phyloP scores from a whole-genome alignment of 2,888 invertebrate genomes.

The Nymphalis urticae region DNA sequence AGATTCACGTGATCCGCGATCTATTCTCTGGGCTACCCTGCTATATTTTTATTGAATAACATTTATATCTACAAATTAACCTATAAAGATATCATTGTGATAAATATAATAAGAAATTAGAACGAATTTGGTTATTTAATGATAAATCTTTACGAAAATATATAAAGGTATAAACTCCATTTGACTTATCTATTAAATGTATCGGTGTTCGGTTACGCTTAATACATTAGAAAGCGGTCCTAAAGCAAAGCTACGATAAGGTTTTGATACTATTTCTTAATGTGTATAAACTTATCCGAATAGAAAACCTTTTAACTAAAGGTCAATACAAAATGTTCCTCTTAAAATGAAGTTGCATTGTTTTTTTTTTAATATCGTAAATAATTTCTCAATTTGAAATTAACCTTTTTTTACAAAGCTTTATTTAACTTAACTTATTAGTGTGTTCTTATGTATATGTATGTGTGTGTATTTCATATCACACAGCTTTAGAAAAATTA shows the following conservation, averaged over 20 bases:
- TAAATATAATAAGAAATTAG: no score
- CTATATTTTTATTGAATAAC: no score
- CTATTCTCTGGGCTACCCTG: no score
- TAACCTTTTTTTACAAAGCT: no score
- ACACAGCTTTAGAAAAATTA: no score
- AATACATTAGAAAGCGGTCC: conserved; percentile 32
- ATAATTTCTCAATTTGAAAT: not conserved
- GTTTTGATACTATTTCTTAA: conserved; percentile 33
- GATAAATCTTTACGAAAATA: not conserved
- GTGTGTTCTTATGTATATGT: no score
- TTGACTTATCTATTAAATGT: conserved; percentile 17
- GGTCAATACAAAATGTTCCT: not conserved
- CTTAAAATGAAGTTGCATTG: not conserved
- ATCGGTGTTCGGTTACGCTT: conserved; percentile 30
- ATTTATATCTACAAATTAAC: no score
- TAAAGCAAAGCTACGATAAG: conserved; percentile 33
- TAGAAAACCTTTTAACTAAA: conserved; percentile 23
- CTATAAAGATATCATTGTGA: no score
- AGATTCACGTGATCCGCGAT: no score
- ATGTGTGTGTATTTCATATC: no score
- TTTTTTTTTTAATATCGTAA: not conserved
- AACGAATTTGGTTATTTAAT: not conserved
- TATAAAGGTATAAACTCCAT: not conserved
- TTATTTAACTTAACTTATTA: no score
- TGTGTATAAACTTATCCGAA: conserved; percentile 11